phyloP scores from a whole-genome alignment of 1,140 invertebrate genomes.

The Goniozus legneri region DNA sequence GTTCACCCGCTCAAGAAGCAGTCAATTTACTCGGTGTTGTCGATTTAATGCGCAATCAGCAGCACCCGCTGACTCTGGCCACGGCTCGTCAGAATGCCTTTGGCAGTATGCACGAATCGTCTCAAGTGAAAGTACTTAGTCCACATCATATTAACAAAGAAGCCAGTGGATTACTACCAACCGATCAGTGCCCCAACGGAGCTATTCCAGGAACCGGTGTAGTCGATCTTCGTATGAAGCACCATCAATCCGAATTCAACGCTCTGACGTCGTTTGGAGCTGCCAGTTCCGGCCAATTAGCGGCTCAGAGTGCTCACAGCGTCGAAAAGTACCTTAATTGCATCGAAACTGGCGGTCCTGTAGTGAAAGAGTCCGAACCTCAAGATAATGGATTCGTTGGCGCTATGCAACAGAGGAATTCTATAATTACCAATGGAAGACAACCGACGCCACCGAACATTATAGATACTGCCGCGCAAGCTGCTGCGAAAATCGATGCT shows the following conservation, averaged over 20 bases:
- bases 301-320: constrained; percentile 57
- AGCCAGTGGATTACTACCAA: constrained; percentile 44
- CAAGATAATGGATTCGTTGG: constrained; percentile 44
- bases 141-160: constrained; percentile 53
- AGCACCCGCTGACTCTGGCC: constrained; percentile 37
- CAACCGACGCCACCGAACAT: constrained; percentile 47
- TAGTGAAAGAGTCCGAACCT: constrained; percentile 34
- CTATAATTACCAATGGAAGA: constrained; percentile 47
- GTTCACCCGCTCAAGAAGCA: constrained; percentile 39
- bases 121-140: constrained; percentile 45
- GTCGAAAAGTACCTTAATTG: constrained; percentile 61
- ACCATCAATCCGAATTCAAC: constrained; percentile 41
- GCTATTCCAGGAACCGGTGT: constrained; percentile 39
- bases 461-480: constrained; percentile 31
- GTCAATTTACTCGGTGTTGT: constrained; percentile 42
- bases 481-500: constrained; percentile 60
- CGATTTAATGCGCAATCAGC: constrained; percentile 45
- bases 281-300: constrained; percentile 43
- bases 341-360: constrained; percentile 40
- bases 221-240: constrained; percentile 51
- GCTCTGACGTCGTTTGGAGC: constrained; percentile 37
- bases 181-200: constrained; percentile 35
- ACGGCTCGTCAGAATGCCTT: constrained; percentile 37
- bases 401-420: constrained; percentile 51
- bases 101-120: constrained; percentile 39